Conservation (phyloP, 1,140 invertebrate species). For the Drosophila sturtevanti region DNA sequence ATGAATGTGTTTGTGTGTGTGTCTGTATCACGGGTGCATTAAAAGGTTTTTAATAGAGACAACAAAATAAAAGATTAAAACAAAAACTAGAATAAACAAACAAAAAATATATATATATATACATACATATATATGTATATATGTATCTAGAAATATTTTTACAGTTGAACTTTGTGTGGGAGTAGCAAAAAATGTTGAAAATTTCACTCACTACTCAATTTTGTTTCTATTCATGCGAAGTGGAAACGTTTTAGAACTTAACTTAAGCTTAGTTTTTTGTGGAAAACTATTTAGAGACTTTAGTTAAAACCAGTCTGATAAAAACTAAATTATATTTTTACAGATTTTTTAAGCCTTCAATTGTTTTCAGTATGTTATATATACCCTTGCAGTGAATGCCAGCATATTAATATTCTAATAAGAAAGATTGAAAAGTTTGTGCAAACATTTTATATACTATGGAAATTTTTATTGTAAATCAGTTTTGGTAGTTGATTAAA, state of each 20-base stretch:
- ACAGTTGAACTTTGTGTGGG: neutral
- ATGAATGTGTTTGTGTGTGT: neutral
- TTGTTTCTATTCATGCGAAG: neutral
- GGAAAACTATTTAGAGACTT: neutral
- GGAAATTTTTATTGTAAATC: no score
- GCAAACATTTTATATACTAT: no score
- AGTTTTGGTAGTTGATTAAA: no score
- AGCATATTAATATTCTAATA: no score
- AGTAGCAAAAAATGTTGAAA: neutral
- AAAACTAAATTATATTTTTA: neutral
- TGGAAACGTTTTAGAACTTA: neutral
- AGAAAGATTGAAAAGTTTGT: no score
- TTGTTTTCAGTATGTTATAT: neutral
- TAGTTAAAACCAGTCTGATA: neutral
- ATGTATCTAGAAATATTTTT: neutral
- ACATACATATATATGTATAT: no score
- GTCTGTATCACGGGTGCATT: constrained; percentile 10
- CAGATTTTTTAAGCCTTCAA: constrained; percentile 12
- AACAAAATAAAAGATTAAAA: constrained; percentile 1
- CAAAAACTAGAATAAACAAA: constrained; percentile 2
- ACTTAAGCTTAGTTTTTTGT: neutral
- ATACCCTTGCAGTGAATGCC: neutral
- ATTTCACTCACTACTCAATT: neutral
- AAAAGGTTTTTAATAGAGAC: constrained; percentile 8
- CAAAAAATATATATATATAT: neutral